These are phyloP conservation scores for Thaumatotibia leucotreta DNA, from an alignment of 1,140 invertebrate species.

Conservation along the genomic window DNA sequence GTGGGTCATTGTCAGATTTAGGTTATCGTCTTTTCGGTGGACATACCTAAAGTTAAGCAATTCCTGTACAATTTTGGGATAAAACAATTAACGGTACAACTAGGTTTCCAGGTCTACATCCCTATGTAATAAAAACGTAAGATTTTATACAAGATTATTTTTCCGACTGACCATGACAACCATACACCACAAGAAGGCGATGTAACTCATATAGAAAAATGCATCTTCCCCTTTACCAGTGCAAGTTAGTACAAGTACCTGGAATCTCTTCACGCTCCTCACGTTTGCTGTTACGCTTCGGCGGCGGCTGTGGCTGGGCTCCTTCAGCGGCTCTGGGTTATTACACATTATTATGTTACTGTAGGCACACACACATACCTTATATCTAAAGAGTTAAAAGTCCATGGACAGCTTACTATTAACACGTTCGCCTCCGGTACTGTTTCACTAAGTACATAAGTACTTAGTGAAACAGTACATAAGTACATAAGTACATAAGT, in stretches of 20 bases:
- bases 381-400: not conserved
- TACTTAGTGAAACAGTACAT: not conserved
- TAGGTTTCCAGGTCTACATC: too few species aligned
- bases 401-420: not conserved
- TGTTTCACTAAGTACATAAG: not conserved
- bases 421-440: not conserved
- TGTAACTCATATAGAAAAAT: not conserved
- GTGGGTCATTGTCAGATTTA: too few species aligned
- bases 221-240: not conserved
- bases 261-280: constrained; percentile 75
- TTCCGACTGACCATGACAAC: too few species aligned
- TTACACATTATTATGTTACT: constrained; percentile 9
- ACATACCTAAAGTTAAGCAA: too few species aligned
- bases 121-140: too few species aligned
- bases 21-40: too few species aligned
- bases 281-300: constrained; percentile 76
- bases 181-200: too few species aligned
- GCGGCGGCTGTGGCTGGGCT: constrained; percentile 75
- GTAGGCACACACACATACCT: not conserved
- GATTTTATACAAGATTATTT: too few species aligned
- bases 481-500: too few species aligned
- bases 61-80: too few species aligned
- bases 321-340: constrained; percentile 63
- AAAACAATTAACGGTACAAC: too few species aligned
- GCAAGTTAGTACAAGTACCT: constrained; percentile 36